Base-by-base conservation (phyloP, 2,888 invertebrate species). In the Latheticus oryzae region DNA sequence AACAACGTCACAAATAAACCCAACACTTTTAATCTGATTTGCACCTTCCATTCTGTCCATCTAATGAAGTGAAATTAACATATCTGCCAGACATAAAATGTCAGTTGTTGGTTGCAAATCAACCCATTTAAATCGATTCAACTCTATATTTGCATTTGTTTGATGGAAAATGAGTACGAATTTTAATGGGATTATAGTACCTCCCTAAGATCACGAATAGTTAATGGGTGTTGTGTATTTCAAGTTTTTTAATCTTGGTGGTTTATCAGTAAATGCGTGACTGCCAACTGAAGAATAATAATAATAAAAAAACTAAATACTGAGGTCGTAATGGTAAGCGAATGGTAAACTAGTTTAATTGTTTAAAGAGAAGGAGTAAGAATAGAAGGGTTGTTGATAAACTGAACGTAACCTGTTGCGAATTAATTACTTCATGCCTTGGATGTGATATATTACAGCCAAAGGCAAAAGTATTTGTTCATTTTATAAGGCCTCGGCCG, bases 141-240 rank as follows among this genome's bases (percentile, higher is more conserved):
- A n/a, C n/a, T n/a, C n/a, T n/a, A n/a, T n/a, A n/a, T n/a, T n/a
- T n/a, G n/a, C n/a, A 30, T 11, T 30, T 30, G 30, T 15, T 33
- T 33, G 32, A 33, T 33, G 15, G 33, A 33, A 33, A 35, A 35
- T 17, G 17, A 8, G 16, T 4, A 35, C 35, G 35, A 8, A 9
- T 35, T 35, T 35, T 35, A 35, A 35, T 17, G 35, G 35, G 35
- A 35, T 35, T 16, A 17, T 24, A 24, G 40, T 12, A 23, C 43
- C 43, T 28, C 43, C 43, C 43, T 24, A 28, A n/a, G 43, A 43
- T 43, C 43, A 43, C 43, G 43, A 43, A 40, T n/a, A 24, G 38
- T 26, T 42, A 24, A 15, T 43, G 30, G 43, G 43, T 30, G 43
- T 12, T 43, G 30, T 43, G 43, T 30, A 43, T 16, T 9, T 43